These are phyloP conservation scores for Oscheius myriophilus DNA, from an alignment of 2,888 invertebrate genomes.

Conservation along the genomic window DNA sequence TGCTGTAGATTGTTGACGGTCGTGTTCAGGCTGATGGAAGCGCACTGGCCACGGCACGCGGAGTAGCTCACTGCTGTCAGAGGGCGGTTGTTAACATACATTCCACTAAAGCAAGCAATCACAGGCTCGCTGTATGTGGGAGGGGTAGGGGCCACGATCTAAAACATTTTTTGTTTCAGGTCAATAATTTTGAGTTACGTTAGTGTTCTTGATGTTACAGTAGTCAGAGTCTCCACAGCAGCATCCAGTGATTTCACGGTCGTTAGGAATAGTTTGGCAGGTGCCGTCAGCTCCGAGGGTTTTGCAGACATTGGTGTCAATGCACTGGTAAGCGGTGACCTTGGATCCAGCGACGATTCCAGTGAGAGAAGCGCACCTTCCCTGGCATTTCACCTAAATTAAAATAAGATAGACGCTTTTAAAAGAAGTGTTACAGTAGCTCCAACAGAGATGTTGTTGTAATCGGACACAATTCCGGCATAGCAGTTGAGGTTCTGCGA, in stretches of 20 bases:
- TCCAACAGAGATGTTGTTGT: conserved; percentile 1
- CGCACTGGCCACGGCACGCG: conserved; percentile 44
- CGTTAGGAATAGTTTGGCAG: conserved; percentile 36
- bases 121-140: conserved; percentile 32
- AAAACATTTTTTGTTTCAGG: conserved; percentile 35
- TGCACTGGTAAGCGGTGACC: conserved; percentile 44
- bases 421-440: conserved; percentile 31
- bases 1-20: conserved; percentile 19
- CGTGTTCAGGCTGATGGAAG: conserved; percentile 32
- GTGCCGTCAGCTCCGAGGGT: conserved; percentile 43
- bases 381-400: conserved; percentile 34
- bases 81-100: conserved; percentile 42
- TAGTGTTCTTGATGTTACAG: conserved; percentile 39
- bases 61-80: conserved; percentile 25
- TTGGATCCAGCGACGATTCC: conserved; percentile 40
- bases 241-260: conserved; percentile 42
- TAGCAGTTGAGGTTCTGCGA: conserved; percentile 49
- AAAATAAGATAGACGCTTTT: no score
- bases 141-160: conserved; percentile 21
- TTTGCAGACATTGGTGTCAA: conserved; percentile 31
- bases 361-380: conserved; percentile 43
- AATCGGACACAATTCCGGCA: conserved; percentile 40
- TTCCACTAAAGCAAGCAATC: conserved; percentile 41
- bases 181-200: conserved; percentile 31
- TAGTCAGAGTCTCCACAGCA: conserved; percentile 50